A percentile compares a stretch with the other conserved stretches of the same genome.
Evolutionary conservation across 1,140 invertebrate species (phyloP).

Genomic region (Charaxes varanes): DNA sequence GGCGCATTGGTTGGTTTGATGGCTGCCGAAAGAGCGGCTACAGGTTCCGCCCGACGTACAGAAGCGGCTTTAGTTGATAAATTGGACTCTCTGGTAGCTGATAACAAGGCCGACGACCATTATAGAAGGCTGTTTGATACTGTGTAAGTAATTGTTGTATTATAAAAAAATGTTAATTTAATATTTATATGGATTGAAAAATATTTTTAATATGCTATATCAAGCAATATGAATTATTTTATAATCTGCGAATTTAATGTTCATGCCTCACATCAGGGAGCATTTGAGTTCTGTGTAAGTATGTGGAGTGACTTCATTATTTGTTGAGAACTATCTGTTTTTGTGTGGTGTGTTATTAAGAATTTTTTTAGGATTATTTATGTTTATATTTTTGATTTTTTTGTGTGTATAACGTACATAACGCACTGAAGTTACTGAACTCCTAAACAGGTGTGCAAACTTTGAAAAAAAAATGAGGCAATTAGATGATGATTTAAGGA

Average conservation of each 20-base stretch:
- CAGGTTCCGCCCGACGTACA: conserved; percentile 90
- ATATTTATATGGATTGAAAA: background rate
- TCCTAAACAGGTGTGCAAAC: too few relatives aligned
- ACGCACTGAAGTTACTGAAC: too few relatives aligned
- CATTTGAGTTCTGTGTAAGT: conserved; percentile 85
- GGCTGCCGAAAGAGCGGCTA: conserved; percentile 90
- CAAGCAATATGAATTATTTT: background rate
- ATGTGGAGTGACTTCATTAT: conserved; percentile 9
- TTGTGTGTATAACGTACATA: too few relatives aligned
- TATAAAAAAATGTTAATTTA: background rate
- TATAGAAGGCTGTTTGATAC: conserved; percentile 93
- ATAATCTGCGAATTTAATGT: conserved; percentile 4
- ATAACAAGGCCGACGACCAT: conserved; percentile 95
- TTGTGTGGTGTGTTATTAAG: too few relatives aligned
- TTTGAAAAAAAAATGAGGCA: too few relatives aligned
- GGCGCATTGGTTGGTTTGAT: conserved; percentile 98
- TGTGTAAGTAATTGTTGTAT: conserved; percentile 85
- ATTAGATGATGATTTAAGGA: too few relatives aligned
- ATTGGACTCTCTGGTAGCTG: conserved; percentile 91
- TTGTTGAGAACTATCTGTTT: too few relatives aligned
- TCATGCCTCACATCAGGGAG: conserved; percentile 80
- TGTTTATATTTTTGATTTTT: too few relatives aligned
- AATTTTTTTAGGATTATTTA: too few relatives aligned
- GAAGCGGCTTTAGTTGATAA: conserved; percentile 96
- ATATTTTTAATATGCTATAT: background rate